Base-by-base conservation (phyloP, 2,888 invertebrate species). In the Calameuta filiformis region DNA sequence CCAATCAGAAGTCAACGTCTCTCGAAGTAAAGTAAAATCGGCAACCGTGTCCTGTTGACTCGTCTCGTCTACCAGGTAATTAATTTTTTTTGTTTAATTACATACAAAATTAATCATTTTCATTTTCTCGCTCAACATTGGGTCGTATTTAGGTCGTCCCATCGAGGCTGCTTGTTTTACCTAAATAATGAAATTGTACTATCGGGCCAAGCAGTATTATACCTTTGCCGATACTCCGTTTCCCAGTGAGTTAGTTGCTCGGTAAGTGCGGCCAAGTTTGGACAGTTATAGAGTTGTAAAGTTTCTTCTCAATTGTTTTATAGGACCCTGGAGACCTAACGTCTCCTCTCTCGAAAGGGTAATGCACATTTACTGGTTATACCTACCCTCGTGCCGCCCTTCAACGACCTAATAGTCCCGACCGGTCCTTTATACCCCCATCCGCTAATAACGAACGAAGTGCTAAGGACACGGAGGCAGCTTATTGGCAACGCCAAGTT, bases 231-330 rank as follows among this genome's bases (percentile, higher is more conserved):
- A 71, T 71, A 15, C 71, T n/a, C 40, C 1, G 76, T 68, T 76
- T 34, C 4, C 68, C 1, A 30, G 15, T 30, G 35, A 35, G 68
- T 12, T 34, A 69, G 30, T 34, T 11, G 3, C 76, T 73, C 56
- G 75, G 80, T 68, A 80, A 79, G 78, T 75, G 71, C 71, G 71
- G 30, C 81, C 81, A 83, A 85, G 85, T 85, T 85, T 82, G 74
- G 69, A 23, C 80, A 73, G 80, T 79, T 81, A 79, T 78, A 74
- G 79, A 74, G 76, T 78, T 74, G 69, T 76, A 76, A 83, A 86
- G 85, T 85, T 86, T 84, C 82, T 82, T 75, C 78, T 74, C 79
- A 85, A 86, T 86, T 86, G 84, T 87, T 86, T 86, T 86, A 87
- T 78, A 83, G 82, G 77, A 81, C 85, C 84, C 84, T 34, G 73